Evolutionary conservation across 1,140 invertebrate genomes (phyloP).

Genomic region (Drosophila sechellia): DNA sequence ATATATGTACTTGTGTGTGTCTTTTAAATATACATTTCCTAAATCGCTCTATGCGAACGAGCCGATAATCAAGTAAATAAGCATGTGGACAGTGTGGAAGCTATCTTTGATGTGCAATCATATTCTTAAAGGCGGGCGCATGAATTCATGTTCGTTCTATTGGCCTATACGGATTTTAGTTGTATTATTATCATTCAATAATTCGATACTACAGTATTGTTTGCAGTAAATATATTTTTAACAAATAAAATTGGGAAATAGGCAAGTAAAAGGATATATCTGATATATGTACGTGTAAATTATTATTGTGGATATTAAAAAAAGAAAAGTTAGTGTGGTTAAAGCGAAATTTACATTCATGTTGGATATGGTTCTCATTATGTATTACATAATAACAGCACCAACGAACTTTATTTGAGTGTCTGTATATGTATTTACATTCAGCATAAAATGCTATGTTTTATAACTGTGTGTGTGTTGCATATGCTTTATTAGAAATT

Average conservation of each 20-base stretch:
- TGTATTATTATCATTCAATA: constrained; percentile 52
- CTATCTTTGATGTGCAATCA: constrained; percentile 66
- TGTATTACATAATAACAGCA: neutral
- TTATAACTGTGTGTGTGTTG: too few relatives aligned
- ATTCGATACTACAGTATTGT: constrained; percentile 17
- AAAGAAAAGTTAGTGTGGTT: neutral
- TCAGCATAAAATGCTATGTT: neutral
- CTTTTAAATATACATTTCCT: constrained; percentile 51
- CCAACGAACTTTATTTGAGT: too few relatives aligned
- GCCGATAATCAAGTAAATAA: constrained; percentile 59
- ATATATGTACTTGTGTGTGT: constrained; percentile 16
- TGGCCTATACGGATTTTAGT: constrained; percentile 40
- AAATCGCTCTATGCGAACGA: constrained; percentile 31
- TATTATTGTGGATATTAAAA: too few relatives aligned
- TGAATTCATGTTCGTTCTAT: constrained; percentile 54
- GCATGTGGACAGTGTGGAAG: constrained; percentile 72
- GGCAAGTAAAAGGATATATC: constrained; percentile 4
- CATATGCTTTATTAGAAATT: too few relatives aligned
- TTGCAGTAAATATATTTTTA: constrained; percentile 8
- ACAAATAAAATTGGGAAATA: neutral
- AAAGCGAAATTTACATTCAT: neutral
- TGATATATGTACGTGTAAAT: constrained; percentile 6
- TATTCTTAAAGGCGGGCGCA: constrained; percentile 46
- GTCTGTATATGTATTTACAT: neutral
- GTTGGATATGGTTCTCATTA: neutral